Conservation (phyloP, 2,888 invertebrate genomes). For the Eutolmus rufibarbis region DNA sequence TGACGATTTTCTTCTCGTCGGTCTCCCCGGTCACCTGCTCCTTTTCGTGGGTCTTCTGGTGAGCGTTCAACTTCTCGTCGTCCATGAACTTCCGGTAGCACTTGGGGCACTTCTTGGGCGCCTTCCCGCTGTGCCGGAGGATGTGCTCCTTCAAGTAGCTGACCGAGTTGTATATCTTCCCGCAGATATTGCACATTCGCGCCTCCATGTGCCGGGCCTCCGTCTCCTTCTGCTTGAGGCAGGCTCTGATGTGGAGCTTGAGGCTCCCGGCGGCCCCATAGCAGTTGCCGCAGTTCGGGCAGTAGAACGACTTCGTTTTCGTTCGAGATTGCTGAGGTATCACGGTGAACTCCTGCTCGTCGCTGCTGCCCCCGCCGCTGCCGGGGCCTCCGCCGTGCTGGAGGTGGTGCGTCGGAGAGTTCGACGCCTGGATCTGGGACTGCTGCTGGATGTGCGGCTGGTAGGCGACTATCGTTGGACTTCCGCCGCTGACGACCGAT, state of each 20-base stretch:
- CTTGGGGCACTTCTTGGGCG: slow-evolving; percentile 59
- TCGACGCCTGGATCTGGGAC: not conserved
- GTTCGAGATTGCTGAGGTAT: slow-evolving; percentile 40
- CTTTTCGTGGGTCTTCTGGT: slow-evolving; percentile 60
- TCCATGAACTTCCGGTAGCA: slow-evolving; percentile 61
- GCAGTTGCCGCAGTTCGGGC: slow-evolving; percentile 61
- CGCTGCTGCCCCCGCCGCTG: not conserved
- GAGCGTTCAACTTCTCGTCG: slow-evolving; percentile 57
- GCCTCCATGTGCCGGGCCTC: slow-evolving; percentile 57
- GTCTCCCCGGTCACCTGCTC: slow-evolving; percentile 50
- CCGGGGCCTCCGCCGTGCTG: not conserved
- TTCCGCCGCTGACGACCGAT: not conserved
- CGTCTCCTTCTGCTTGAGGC: slow-evolving; percentile 56
- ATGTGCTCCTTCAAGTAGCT: slow-evolving; percentile 61
- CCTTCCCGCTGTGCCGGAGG: slow-evolving; percentile 60
- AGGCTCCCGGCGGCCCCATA: slow-evolving; percentile 61
- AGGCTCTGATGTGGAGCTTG: slow-evolving; percentile 61
- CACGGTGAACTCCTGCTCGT: slow-evolving; percentile 42
- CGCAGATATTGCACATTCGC: slow-evolving; percentile 60
- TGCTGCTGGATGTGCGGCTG: not conserved
- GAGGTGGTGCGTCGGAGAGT: not conserved
- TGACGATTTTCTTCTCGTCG: slow-evolving; percentile 58
- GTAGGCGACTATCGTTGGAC: not conserved
- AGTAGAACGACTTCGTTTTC: slow-evolving; percentile 58
- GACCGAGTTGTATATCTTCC: slow-evolving; percentile 61